Evolutionary conservation across 2,113 vertebrate genomes (phyloP).

Genomic region (Cheilinus undulatus): DNA sequence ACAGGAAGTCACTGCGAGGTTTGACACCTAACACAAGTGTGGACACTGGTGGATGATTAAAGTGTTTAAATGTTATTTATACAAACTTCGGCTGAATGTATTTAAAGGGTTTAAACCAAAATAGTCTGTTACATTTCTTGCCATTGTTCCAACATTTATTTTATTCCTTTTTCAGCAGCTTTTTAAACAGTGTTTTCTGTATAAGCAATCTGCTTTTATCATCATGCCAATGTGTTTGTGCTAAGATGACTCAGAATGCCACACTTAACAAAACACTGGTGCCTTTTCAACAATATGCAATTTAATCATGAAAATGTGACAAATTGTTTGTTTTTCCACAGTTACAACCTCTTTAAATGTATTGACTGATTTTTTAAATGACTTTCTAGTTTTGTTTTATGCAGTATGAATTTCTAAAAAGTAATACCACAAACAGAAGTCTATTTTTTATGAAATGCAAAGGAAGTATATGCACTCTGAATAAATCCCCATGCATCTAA

Average conservation of each 20-base stretch:
- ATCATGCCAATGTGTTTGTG: constrained; percentile 40
- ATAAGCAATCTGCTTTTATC: neutral
- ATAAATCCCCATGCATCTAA: constrained; percentile 53
- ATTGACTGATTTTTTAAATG: neutral
- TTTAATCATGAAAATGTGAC: constrained; percentile 31
- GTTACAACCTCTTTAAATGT: constrained; percentile 7
- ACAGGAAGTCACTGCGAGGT: constrained; percentile 16
- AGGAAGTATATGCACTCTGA: constrained; percentile 46
- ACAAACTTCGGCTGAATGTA: constrained; percentile 31
- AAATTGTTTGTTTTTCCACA: neutral
- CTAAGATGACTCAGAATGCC: neutral
- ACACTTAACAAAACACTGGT: constrained; percentile 26
- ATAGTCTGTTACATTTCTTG: constrained; percentile 20
- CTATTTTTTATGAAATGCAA: constrained; percentile 53
- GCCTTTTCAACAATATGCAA: constrained; percentile 56
- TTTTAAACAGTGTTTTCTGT: constrained; percentile 8
- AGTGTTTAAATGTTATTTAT: constrained; percentile 51
- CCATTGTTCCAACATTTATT: neutral
- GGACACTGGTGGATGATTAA: constrained; percentile 25
- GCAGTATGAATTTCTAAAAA: constrained; percentile 50
- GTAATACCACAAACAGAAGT: constrained; percentile 32
- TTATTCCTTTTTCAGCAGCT: neutral
- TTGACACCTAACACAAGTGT: constrained; percentile 4
- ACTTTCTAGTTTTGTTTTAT: constrained; percentile 20
- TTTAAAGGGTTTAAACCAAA: constrained; percentile 26